A percentile compares a stretch with the other conserved stretches of the same genome.
These are phyloP conservation scores for Asarcornis scutulata DNA, from an alignment of 2,113 vertebrate genomes.

Conservation along the genomic window DNA sequence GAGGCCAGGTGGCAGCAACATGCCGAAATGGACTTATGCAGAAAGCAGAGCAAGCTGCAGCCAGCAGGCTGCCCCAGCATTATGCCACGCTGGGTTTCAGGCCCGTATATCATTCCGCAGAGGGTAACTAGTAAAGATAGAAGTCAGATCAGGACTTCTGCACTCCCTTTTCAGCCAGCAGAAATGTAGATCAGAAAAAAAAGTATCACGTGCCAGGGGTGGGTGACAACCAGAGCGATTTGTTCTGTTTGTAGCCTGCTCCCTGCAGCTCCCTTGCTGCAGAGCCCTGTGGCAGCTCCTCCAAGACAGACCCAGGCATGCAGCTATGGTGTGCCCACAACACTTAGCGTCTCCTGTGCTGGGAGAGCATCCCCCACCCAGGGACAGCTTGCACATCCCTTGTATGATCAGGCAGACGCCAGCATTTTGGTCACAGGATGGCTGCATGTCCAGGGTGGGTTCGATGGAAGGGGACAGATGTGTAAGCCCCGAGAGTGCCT, in stretches of 20 bases:
- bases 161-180: slow-evolving; percentile 13
- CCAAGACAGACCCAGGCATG: accelerated
- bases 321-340: not conserved
- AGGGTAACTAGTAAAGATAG: not conserved
- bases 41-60: not conserved
- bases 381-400: not conserved
- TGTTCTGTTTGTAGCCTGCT: not conserved
- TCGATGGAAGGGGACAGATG: not conserved
- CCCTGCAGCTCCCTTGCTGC: not conserved
- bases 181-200: not conserved
- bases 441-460: not conserved
- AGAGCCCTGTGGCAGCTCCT: not conserved
- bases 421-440: not conserved
- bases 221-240: not conserved
- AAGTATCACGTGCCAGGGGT: not conserved
- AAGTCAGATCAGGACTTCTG: not conserved
- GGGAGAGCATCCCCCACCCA: not conserved
- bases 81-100: not conserved
- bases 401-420: not conserved
- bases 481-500: not conserved
- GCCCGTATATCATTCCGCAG: not conserved
- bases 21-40: not conserved
- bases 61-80: not conserved
- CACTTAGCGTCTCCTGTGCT: not conserved
- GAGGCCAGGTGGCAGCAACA: not conserved